These are phyloP conservation scores for Agriopis aurantiaria DNA, from an alignment of 2,888 invertebrate genomes.

Conservation along the genomic window DNA sequence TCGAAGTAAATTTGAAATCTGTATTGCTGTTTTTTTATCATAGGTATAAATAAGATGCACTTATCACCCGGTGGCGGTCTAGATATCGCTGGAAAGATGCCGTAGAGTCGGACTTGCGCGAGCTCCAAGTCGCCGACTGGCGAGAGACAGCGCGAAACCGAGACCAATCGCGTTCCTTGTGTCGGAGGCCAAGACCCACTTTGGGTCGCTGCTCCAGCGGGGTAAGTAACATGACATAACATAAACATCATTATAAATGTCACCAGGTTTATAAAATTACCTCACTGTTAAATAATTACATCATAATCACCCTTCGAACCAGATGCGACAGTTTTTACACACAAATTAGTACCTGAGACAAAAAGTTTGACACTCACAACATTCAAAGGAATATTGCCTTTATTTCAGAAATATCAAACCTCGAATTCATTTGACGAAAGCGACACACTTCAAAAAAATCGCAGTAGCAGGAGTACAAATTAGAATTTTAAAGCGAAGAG, in stretches of 20 bases:
- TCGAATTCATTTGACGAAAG: not conserved
- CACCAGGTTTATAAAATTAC: constrained; percentile 24
- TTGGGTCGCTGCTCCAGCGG: too few relatives aligned
- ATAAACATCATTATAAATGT: constrained; percentile 12
- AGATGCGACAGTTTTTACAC: constrained; percentile 45
- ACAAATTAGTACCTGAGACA: constrained; percentile 38
- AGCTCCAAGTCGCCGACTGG: too few relatives aligned
- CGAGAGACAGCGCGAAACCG: too few relatives aligned
- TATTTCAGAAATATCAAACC: not conserved
- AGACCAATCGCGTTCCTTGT: too few relatives aligned
- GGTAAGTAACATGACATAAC: not conserved
- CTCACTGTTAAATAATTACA: constrained; percentile 41
- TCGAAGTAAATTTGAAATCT: too few relatives aligned
- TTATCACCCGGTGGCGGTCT: too few relatives aligned
- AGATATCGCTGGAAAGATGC: too few relatives aligned
- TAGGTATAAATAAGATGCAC: too few relatives aligned
- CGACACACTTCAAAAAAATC: not conserved
- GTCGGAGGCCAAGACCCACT: too few relatives aligned
- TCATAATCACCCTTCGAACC: constrained; percentile 43
- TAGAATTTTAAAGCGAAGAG: rapidly evolving
- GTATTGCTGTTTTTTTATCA: too few relatives aligned
- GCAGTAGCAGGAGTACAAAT: not conserved
- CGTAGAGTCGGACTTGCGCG: too few relatives aligned
- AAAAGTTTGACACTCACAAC: not conserved
- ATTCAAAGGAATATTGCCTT: not conserved